Conservation (phyloP, 2,797 vertebrate genomes). For the Podargus strigoides region DNA sequence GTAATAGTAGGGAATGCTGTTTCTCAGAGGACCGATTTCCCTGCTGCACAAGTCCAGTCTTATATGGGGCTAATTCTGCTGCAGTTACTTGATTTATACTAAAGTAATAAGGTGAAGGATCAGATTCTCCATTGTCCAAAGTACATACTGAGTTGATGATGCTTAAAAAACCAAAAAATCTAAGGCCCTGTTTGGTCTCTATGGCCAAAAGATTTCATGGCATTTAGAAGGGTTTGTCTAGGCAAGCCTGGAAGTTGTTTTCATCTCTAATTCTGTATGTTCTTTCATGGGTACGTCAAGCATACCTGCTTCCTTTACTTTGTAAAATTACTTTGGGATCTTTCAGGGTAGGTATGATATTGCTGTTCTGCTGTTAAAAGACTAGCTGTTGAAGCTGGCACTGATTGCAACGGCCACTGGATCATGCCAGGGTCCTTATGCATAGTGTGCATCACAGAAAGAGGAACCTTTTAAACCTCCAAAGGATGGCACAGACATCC, state of each 20-base stretch:
- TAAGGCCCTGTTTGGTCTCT: background rate
- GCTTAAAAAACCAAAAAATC: background rate
- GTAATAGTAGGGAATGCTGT: background rate
- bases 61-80: background rate
- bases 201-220: background rate
- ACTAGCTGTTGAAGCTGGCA: background rate
- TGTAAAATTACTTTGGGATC: background rate
- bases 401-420: background rate
- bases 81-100: background rate
- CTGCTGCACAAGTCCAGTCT: background rate
- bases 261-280: background rate
- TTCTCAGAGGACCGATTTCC: background rate
- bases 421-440: background rate
- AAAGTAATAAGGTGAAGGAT: background rate
- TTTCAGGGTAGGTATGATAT: background rate
- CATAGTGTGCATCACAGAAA: background rate
- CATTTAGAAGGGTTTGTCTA: background rate
- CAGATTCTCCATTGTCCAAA: background rate
- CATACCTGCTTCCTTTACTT: background rate
- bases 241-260: background rate
- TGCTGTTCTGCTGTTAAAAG: background rate
- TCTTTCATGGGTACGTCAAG: background rate
- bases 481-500: background rate
- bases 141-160: background rate
- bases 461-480: background rate